Conservation (phyloP, 2,888 invertebrate species). For the Eristalis pertinax region DNA sequence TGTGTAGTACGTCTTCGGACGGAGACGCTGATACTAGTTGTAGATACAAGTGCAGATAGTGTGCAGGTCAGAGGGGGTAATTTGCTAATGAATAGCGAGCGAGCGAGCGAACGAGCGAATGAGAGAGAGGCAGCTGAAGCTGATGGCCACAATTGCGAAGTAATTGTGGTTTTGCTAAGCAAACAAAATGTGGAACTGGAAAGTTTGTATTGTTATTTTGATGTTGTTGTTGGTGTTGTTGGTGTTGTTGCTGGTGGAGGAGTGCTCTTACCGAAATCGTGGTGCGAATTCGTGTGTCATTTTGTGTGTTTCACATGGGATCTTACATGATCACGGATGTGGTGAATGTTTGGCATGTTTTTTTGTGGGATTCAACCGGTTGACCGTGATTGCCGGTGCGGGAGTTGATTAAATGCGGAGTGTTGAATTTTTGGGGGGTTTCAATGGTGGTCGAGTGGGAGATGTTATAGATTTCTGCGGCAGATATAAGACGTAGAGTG, state of each 20-base stretch:
- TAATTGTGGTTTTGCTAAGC: slow-evolving; percentile 16
- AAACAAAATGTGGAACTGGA: not conserved
- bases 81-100: not conserved
- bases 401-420: not conserved
- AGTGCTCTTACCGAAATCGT: not conserved
- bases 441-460: not conserved
- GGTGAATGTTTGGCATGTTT: slow-evolving; percentile 6
- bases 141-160: not conserved
- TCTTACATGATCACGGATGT: slow-evolving; percentile 28
- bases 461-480: not conserved
- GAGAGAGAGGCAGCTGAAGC: not conserved
- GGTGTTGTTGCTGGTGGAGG: not conserved
- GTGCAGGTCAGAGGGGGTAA: slow-evolving; percentile 11
- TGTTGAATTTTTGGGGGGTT: not conserved
- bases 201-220: not conserved
- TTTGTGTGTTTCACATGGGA: not conserved
- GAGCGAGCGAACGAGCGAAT: not conserved
- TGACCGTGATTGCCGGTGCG: not conserved
- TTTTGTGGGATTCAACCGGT: not conserved
- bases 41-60: not conserved
- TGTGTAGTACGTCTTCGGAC: slow-evolving; percentile 1
- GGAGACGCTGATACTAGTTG: slow-evolving; percentile 12
- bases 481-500: too few relatives aligned
- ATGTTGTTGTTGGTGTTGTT: not conserved
- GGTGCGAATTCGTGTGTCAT: slow-evolving; percentile 1